Evolutionary conservation across 2,888 invertebrate species (phyloP).

Genomic region (Chymomyza caudatula): DNA sequence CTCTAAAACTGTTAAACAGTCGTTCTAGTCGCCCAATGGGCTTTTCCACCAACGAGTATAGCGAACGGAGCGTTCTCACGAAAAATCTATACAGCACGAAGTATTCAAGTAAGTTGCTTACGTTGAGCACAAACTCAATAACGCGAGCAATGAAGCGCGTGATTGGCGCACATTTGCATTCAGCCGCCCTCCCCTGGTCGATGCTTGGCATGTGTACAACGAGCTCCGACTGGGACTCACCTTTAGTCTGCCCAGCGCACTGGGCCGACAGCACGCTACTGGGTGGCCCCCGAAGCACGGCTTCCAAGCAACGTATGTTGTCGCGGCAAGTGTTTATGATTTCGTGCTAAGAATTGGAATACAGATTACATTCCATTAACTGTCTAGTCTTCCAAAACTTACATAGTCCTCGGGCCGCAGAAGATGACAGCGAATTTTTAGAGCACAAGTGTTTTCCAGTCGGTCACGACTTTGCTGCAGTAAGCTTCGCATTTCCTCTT

Average conservation of each 20-base stretch:
- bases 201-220: background rate
- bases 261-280: slow-evolving; percentile 80
- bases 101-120: slow-evolving; percentile 74
- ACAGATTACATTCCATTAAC: background rate
- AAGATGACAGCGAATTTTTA: slow-evolving; percentile 77
- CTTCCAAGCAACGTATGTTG: slow-evolving; percentile 89
- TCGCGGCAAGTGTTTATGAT: slow-evolving; percentile 91
- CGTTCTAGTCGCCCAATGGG: slow-evolving; percentile 63
- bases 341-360: slow-evolving; percentile 83
- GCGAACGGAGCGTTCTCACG: slow-evolving; percentile 65
- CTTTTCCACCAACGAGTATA: slow-evolving; percentile 71
- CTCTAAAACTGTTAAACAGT: slow-evolving; percentile 56
- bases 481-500: slow-evolving; percentile 77
- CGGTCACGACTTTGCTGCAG: slow-evolving; percentile 75
- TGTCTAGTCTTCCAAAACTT: slow-evolving; percentile 46
- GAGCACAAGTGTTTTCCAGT: slow-evolving; percentile 76
- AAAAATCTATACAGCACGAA: slow-evolving; percentile 75
- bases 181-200: slow-evolving; percentile 12
- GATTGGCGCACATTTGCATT: slow-evolving; percentile 77
- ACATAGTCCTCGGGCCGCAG: slow-evolving; percentile 78
- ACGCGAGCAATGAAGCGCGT: slow-evolving; percentile 76
- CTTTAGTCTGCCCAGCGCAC: slow-evolving; percentile 82
- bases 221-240: slow-evolving; percentile 77
- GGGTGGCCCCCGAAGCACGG: slow-evolving; percentile 81
- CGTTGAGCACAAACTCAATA: slow-evolving; percentile 75